Percentiles rank a stretch among this genome's conserved stretches.
These are phyloP conservation scores for Heliconius himera DNA, from an alignment of 1,140 invertebrate genomes.

Conservation along the genomic window DNA sequence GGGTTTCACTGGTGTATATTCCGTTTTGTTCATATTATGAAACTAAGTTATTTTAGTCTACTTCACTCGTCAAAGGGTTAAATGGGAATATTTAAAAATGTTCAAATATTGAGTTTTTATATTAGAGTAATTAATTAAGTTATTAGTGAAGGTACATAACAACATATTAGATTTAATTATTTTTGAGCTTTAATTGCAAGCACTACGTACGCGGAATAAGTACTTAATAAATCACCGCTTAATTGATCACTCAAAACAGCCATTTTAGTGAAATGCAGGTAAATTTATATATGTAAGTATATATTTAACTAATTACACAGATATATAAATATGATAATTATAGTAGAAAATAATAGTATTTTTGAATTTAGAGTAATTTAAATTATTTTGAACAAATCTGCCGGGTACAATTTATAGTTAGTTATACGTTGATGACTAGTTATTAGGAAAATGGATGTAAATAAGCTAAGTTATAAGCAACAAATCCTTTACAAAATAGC, in stretches of 20 bases:
- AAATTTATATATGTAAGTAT: not conserved
- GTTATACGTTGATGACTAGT: too few species aligned
- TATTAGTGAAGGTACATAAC: not conserved
- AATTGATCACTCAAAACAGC: not conserved
- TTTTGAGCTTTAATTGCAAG: not conserved
- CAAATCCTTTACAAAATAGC: too few species aligned
- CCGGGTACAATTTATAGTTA: not conserved
- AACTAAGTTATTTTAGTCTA: not conserved
- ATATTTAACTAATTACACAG: not conserved
- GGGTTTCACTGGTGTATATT: not conserved
- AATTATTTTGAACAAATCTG: not conserved
- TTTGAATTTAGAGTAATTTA: not conserved
- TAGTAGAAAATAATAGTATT: not conserved
- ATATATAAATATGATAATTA: not conserved
- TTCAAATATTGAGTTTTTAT: constrained; percentile 9
- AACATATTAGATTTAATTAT: constrained; percentile 5
- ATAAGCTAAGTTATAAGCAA: too few species aligned
- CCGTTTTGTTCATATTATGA: constrained; percentile 27
- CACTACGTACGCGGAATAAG: not conserved
- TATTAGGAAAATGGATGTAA: too few species aligned
- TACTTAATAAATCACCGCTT: not conserved
- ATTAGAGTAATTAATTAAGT: not conserved
- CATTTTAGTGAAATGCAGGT: not conserved
- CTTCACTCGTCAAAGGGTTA: constrained; percentile 8
- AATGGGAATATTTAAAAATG: not conserved